These are phyloP conservation scores for Brienomyrus brachyistius DNA, from an alignment of 2,113 vertebrate species.

Conservation along the genomic window DNA sequence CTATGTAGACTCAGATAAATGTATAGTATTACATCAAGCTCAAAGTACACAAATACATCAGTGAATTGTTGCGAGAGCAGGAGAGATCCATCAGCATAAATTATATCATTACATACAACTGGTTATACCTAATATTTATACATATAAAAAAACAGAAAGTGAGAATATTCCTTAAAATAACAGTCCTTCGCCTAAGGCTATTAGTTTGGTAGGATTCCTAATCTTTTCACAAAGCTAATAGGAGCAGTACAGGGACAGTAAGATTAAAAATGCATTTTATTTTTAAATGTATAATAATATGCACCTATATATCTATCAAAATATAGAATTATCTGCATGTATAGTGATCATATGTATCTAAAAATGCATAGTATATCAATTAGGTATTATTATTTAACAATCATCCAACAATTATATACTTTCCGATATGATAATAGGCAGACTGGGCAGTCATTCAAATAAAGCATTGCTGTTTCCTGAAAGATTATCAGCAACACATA, in stretches of 20 bases:
- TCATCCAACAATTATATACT: not conserved
- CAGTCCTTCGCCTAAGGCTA: not conserved
- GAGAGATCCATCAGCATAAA: not conserved
- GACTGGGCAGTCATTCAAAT: not conserved
- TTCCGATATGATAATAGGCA: not conserved
- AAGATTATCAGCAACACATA: not conserved
- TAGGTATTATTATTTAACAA: not conserved
- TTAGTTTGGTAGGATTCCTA: not conserved
- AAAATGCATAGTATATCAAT: not conserved
- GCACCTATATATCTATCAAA: not conserved
- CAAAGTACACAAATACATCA: not conserved
- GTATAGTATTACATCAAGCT: not conserved
- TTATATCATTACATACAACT: not conserved
- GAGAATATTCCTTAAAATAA: not conserved
- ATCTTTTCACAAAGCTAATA: not conserved
- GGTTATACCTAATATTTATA: not conserved
- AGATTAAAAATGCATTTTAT: not conserved
- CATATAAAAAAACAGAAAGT: not conserved
- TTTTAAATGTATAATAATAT: not conserved
- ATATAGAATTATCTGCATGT: not conserved
- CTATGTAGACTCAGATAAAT: not conserved
- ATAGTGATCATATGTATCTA: not conserved
- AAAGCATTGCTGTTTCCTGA: not conserved
- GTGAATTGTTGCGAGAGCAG: not conserved
- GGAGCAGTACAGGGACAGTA: not conserved